These are phyloP conservation scores for Hofmannophila pseudospretella DNA, from an alignment of 2,888 invertebrate genomes.

Conservation along the genomic window DNA sequence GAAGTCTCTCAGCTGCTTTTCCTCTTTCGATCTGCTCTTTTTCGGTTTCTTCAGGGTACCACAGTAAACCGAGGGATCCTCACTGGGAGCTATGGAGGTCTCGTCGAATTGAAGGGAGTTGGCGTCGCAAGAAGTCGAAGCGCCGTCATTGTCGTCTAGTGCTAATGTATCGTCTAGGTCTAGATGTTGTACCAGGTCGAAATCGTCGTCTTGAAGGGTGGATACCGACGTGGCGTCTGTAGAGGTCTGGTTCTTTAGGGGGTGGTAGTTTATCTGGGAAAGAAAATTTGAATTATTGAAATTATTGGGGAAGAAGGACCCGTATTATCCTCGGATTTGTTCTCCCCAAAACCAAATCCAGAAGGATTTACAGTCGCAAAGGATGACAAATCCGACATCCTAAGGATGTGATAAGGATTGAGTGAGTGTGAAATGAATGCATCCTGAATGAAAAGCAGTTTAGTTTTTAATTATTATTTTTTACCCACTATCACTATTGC, in stretches of 20 bases:
- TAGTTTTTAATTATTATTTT: no score
- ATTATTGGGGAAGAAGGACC: no score
- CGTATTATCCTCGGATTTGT: no score
- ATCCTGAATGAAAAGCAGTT: no score
- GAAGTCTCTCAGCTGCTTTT: slow-evolving; percentile 45
- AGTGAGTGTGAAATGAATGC: no score
- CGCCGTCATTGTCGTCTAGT: slow-evolving; percentile 34
- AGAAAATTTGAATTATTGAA: no score
- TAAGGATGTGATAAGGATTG: no score
- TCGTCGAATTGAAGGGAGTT: slow-evolving; percentile 52
- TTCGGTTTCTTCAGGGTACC: slow-evolving; percentile 53
- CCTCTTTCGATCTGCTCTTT: slow-evolving; percentile 39
- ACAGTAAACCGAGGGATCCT: slow-evolving; percentile 53
- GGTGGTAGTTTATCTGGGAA: slow-evolving; percentile 44
- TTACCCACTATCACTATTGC: no score
- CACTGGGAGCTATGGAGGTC: slow-evolving; percentile 48
- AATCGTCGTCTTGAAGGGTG: slow-evolving; percentile 36
- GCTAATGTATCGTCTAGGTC: slow-evolving; percentile 16
- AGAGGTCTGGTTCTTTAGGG: slow-evolving; percentile 36
- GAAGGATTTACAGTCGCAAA: no score
- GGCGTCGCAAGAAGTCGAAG: slow-evolving; percentile 55
- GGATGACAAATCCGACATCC: no score
- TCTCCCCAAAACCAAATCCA: no score
- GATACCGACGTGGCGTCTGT: slow-evolving; percentile 42
- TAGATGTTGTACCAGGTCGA: slow-evolving; percentile 21